Conservation (phyloP, 1,140 invertebrate genomes). For the Aethina tumida region DNA sequence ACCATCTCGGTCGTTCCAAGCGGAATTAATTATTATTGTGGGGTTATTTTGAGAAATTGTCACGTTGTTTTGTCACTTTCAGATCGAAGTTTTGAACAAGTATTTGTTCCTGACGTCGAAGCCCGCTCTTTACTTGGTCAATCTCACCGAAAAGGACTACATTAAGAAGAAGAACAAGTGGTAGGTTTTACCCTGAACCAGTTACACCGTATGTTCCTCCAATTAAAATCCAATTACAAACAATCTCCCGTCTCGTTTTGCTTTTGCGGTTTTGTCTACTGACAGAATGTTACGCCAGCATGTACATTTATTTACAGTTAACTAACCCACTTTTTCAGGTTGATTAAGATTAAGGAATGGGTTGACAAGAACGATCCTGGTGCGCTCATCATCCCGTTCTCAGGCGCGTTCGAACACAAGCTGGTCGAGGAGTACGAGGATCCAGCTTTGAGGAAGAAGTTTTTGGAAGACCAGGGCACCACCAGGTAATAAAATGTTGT, state of each 20-base stretch:
- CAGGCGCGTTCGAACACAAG: conserved; percentile 83
- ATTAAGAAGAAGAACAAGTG: conserved; percentile 99
- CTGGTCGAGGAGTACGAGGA: conserved; percentile 75
- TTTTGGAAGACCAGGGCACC: conserved; percentile 66
- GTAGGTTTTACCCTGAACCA: conserved; percentile 41
- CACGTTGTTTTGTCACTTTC: conserved; percentile 31
- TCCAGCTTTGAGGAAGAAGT: conserved; percentile 61
- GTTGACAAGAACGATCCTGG: conserved; percentile 96
- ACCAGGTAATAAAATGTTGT: conserved; percentile 69
- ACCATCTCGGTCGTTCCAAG: background rate
- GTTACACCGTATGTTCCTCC: background rate
- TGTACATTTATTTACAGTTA: conserved; percentile 8
- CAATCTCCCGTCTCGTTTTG: background rate
- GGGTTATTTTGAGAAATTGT: conserved; percentile 6
- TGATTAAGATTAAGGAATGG: conserved; percentile 98
- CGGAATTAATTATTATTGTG: conserved; percentile 2
- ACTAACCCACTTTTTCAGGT: conserved; percentile 45
- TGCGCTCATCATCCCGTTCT: conserved; percentile 88
- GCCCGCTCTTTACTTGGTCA: conserved; percentile 94
- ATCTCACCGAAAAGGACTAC: conserved; percentile 97
- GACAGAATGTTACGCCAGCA: background rate
- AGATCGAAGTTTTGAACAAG: conserved; percentile 97
- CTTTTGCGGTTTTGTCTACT: conserved; percentile 4
- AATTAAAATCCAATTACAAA: conserved; percentile 11
- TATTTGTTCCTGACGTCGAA: conserved; percentile 97